Evolutionary conservation across 1,140 invertebrate genomes (phyloP).

Genomic region (Platyscapa corneri): DNA sequence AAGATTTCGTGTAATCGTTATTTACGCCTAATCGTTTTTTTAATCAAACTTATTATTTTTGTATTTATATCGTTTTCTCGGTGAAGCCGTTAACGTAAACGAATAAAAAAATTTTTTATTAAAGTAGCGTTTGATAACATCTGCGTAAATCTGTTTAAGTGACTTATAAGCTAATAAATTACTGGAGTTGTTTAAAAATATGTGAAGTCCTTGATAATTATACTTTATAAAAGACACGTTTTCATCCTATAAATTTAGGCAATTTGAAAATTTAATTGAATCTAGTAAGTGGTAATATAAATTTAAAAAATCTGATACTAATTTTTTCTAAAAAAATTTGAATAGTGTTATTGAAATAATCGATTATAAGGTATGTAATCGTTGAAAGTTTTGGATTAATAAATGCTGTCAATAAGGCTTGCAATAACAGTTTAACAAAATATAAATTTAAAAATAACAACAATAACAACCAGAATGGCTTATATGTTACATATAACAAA

Average conservation of each 20-base stretch:
- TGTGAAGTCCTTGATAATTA: neutral
- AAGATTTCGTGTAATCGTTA: conserved; percentile 1
- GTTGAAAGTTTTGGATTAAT: no score
- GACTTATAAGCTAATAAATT: conserved; percentile 10
- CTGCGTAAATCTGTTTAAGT: neutral
- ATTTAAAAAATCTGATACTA: no score
- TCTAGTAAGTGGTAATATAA: no score
- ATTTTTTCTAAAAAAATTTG: no score
- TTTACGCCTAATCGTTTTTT: conserved; percentile 2
- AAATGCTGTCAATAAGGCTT: no score
- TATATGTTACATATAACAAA: no score
- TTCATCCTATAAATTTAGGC: neutral
- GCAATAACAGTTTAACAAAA: no score
- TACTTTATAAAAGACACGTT: neutral
- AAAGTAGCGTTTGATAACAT: neutral
- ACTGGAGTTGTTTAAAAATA: neutral
- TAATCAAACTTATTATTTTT: conserved; percentile 2
- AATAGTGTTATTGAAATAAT: no score
- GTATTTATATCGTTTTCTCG: neutral
- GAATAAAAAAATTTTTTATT: neutral
- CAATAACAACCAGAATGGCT: no score
- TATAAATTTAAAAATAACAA: no score
- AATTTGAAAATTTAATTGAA: neutral
- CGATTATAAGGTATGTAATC: no score
- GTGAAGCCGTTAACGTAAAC: neutral